phyloP scores from a whole-genome alignment of 2,113 vertebrate species.

The Dunckerocampus dactyliophorus region DNA sequence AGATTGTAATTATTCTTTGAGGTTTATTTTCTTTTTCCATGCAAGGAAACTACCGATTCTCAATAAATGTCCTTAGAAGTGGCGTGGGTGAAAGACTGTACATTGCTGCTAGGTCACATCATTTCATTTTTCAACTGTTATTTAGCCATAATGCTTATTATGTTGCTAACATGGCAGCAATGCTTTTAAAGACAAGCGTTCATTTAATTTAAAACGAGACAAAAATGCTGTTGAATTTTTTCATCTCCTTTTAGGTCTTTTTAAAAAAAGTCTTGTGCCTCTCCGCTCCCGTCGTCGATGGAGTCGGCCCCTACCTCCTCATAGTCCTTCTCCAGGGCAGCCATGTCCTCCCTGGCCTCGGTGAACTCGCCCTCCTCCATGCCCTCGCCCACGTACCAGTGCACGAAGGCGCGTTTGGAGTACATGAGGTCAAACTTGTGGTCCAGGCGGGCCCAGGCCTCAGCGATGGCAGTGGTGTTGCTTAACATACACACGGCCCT shows the following conservation, averaged over 20 bases:
- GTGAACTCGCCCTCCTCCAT: slow-evolving; percentile 83
- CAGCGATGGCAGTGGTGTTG: slow-evolving; percentile 79
- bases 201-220: too few relatives aligned
- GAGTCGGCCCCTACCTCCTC: slow-evolving; percentile 83
- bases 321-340: slow-evolving; percentile 82
- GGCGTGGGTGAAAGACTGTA: too few relatives aligned
- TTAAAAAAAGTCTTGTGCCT: neutral
- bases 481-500: slow-evolving; percentile 79
- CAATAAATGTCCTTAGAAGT: too few relatives aligned
- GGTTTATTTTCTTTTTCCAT: too few relatives aligned
- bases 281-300: neutral
- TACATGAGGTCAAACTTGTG: slow-evolving; percentile 83
- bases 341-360: slow-evolving; percentile 80
- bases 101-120: too few relatives aligned
- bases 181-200: too few relatives aligned
- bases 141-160: too few relatives aligned
- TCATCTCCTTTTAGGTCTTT: neutral
- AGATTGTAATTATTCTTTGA: too few relatives aligned
- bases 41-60: too few relatives aligned
- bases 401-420: slow-evolving; percentile 78
- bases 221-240: too few relatives aligned
- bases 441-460: slow-evolving; percentile 81
- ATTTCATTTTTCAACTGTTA: too few relatives aligned
- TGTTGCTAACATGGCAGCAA: too few relatives aligned
- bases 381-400: slow-evolving; percentile 83